Base-by-base conservation (phyloP, 2,113 vertebrate species). In the Ivindomyrus marchei region DNA sequence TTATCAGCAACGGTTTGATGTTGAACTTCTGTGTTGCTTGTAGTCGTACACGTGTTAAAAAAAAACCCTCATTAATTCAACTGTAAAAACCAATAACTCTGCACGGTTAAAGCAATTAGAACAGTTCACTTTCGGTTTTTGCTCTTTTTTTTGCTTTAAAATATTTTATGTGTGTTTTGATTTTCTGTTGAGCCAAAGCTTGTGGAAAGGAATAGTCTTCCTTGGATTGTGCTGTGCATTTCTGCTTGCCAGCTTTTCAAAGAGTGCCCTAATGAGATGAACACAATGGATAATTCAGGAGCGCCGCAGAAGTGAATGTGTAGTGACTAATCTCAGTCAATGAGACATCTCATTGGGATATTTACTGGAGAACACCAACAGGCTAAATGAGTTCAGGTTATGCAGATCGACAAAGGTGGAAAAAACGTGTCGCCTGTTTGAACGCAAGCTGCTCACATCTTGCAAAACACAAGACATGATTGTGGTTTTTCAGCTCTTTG, bases 1-100 rank as follows among this genome's bases (percentile, higher is more conserved):
- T 88, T 91, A 88, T 89, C 88, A 70, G 66, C 84, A 89, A 80
- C 49, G 88, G 88, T 91, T 39, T 47, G 74, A 91, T 90, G 90
- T 91, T 84, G 77, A 88, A 90, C 88, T 49, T 66, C 27, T 56
- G 39, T 36, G 46, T 87, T 21, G 88, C 53, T 46, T 45, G 83
- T 17, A 49, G 49, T 36, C 46, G 21, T 87, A 87, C n/a, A 31
- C 53, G 85, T 53, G 27, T 87, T 42, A 6, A 39, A 53, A 31
- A 52, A 53, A 87, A 52, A 6, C 27, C 27, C 27, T 36, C 47
- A 53, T 87, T 53, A 87, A 53, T 53, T n/a, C 49, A 15, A 3
- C 85, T 87, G 24, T 36, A 87, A 85, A 88, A 91, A 53, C 56
- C 74, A 88, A 90, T 50, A 74, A 87, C 46, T 11, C 13, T 42